Percentiles rank a stretch among this genome's conserved stretches.
These are phyloP conservation scores for Delia radicum DNA, from an alignment of 1,140 invertebrate genomes.

Conservation along the genomic window DNA sequence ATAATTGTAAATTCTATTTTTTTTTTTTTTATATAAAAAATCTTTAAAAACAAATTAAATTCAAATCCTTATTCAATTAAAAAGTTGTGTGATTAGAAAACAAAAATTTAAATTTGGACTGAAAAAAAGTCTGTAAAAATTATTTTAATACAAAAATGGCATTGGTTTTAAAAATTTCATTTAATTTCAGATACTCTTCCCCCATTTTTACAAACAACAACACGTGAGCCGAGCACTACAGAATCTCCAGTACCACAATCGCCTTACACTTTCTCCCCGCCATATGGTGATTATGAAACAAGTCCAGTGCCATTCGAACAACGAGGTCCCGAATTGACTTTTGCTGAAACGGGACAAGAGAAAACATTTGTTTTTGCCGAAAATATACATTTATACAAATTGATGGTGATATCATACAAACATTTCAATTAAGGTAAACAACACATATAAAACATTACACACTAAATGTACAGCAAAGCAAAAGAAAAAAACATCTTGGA, in stretches of 20 bases:
- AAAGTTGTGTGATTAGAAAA: no score
- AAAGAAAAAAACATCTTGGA: no score
- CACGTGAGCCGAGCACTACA: slow-evolving; percentile 57
- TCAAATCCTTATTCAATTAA: no score
- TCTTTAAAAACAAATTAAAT: no score
- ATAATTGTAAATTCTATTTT: no score
- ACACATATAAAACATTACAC: not conserved
- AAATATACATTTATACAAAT: slow-evolving; percentile 83
- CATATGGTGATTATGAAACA: slow-evolving; percentile 32
- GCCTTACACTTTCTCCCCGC: slow-evolving; percentile 42
- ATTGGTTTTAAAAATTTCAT: no score
- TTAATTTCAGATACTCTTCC: slow-evolving; percentile 45
- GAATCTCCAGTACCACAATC: slow-evolving; percentile 56
- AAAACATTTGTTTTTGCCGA: slow-evolving; percentile 85
- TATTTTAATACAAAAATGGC: no score
- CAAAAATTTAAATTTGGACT: no score
- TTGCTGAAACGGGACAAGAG: slow-evolving; percentile 76
- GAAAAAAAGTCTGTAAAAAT: no score
- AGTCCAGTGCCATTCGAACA: slow-evolving; percentile 68
- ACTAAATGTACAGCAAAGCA: no score
- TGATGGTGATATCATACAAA: slow-evolving; percentile 79
- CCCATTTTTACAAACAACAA: slow-evolving; percentile 58
- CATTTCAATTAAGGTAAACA: slow-evolving; percentile 77
- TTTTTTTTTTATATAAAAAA: no score
- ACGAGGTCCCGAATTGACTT: slow-evolving; percentile 73